Percentiles rank a stretch among this genome's conserved stretches.
Conservation (phyloP, 2,797 vertebrate species). For the Urophycis tenuis region DNA sequence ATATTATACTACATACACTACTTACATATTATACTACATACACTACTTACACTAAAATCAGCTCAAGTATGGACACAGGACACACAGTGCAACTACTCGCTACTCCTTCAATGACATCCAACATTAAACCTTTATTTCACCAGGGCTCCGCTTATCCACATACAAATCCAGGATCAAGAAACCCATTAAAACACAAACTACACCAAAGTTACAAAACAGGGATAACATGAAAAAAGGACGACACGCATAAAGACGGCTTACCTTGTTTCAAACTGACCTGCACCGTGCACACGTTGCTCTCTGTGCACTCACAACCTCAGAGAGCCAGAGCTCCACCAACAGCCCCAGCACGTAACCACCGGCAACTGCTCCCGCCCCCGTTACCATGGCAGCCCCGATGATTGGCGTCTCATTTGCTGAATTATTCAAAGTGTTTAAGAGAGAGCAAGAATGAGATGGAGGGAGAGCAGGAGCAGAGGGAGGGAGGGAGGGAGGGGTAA, state of each 20-base stretch:
- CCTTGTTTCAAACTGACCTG: background rate
- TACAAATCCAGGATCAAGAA: background rate
- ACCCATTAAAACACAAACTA: background rate
- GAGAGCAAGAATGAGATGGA: background rate
- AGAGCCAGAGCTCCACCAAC: background rate
- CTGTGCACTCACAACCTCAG: background rate
- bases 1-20: background rate
- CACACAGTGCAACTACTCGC: background rate
- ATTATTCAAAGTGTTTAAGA: constrained; percentile 4
- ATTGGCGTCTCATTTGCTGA: constrained; percentile 32
- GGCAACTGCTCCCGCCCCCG: constrained; percentile 16
- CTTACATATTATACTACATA: background rate
- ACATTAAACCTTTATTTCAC: background rate
- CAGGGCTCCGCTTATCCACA: background rate
- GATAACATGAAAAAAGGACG: background rate
- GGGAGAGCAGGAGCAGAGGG: background rate
- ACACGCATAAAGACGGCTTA: background rate
- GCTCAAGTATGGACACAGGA: background rate
- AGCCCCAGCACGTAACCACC: background rate
- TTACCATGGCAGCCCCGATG: constrained; percentile 44
- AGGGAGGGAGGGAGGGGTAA: background rate
- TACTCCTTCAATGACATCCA: background rate
- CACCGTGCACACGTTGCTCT: background rate
- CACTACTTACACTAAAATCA: background rate
- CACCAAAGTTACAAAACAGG: background rate